Base-by-base conservation (phyloP, 2,113 vertebrate genomes). In the Cavia porcellus region DNA sequence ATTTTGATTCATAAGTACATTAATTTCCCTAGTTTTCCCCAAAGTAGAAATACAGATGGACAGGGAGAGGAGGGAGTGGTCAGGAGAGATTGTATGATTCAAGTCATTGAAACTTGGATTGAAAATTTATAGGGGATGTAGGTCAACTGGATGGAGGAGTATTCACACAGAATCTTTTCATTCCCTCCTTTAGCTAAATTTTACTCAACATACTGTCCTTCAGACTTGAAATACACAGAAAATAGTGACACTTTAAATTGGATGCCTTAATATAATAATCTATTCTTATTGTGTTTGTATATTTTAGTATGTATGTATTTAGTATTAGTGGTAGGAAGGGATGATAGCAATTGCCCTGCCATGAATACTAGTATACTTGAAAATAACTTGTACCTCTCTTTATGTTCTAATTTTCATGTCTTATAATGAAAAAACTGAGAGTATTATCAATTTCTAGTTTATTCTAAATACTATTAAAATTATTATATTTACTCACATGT, bases 1-100 rank as follows among this genome's bases (percentile, higher is more conserved):
- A 92, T n/a, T 92, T n/a, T 70, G 12, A 68, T 74, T 96, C 38
- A 93, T 28, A 68, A 42, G 61, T 57, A 97, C 30, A 52, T 95
- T 94, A 86, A 52, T 92, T 97, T 92, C 70, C 94, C 50, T 89
- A 25, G 25, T 50, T 92, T 96, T 90, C 38, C 89, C 45, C 47
- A 86, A 83, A 92, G 38, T 15, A 55, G 42, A 96, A 85, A 86
- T 83, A 61, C 20, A 96, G 74, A 59, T 68, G 11, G 50, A 79
- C 74, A 17, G 4, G 24, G n/a, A 74, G 5, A 94, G 1, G n/a
- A 57, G 14, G 50, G 25, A 88, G 7, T 15, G 82, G 10, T 59
- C 72, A 84, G 74, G 97, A 74, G 68, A 32, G 1, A 57, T 68
- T 96, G 62, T 30, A 42, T 70, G 9, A 77, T 91, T 96, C 30